Percentiles rank a stretch among this genome's conserved stretches.
These are phyloP conservation scores for Steinernema hermaphroditum DNA, from an alignment of 2,888 invertebrate genomes.

Conservation along the genomic window DNA sequence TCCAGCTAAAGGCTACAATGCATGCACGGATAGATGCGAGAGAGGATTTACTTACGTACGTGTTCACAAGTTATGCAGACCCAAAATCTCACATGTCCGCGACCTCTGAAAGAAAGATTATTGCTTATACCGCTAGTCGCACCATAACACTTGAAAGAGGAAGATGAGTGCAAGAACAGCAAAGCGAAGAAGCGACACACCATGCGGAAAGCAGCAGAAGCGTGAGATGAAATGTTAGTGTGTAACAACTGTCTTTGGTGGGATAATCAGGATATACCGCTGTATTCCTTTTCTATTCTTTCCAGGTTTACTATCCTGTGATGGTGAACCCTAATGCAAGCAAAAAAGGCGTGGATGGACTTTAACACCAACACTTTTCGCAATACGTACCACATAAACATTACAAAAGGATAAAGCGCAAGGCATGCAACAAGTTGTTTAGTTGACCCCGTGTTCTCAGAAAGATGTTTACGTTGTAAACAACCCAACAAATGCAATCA, in stretches of 20 bases:
- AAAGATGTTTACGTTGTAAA: neutral
- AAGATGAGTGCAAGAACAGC: conserved; percentile 26
- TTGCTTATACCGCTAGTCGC: conserved; percentile 29
- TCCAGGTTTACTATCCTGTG: too few species aligned
- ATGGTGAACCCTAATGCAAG: neutral
- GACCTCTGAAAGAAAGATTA: conserved; percentile 31
- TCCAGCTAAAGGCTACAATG: neutral
- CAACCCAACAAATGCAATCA: conserved; percentile 19
- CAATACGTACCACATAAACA: too few species aligned
- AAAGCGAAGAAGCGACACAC: neutral
- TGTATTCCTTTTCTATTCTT: too few species aligned
- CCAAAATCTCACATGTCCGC: conserved; percentile 30
- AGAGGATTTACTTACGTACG: conserved; percentile 31
- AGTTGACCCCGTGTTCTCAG: neutral
- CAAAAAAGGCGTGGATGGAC: neutral
- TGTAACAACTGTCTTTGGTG: neutral
- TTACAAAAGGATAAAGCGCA: neutral
- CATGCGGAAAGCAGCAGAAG: conserved; percentile 5
- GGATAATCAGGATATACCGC: too few species aligned
- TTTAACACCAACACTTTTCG: too few species aligned
- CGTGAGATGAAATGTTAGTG: neutral
- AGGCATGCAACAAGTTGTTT: neutral
- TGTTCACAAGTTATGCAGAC: conserved; percentile 30
- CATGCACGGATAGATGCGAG: conserved; percentile 29
- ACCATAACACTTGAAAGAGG: conserved; percentile 19